These are phyloP conservation scores for Micropterix aruncella DNA, from an alignment of 2,888 invertebrate species.

Conservation along the genomic window DNA sequence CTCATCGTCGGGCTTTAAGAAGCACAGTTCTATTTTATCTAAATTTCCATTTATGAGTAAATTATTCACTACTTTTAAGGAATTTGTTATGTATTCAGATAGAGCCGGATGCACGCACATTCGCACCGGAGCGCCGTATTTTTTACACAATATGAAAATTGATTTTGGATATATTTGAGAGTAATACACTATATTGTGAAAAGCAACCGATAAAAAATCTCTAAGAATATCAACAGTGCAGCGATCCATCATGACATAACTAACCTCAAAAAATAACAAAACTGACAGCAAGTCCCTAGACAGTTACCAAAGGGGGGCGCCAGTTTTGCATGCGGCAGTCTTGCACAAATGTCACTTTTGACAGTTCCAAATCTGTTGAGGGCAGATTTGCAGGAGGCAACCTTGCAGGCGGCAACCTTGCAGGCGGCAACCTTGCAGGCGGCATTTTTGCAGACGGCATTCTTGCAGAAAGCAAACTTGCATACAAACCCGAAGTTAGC, in stretches of 20 bases:
- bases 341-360: no score
- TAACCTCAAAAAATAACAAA: no score
- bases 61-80: slow-evolving; percentile 33
- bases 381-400: no score
- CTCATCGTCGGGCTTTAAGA: slow-evolving; percentile 26
- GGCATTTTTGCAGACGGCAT: no score
- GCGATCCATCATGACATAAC: slow-evolving; percentile 22
- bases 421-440: no score
- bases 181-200: slow-evolving; percentile 46
- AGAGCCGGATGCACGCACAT: slow-evolving; percentile 50
- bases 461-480: no score
- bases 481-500: no score
- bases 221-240: slow-evolving; percentile 41
- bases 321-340: no score
- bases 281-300: no score
- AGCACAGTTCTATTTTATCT: slow-evolving; percentile 32
- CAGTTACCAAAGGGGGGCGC: no score
- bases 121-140: slow-evolving; percentile 46
- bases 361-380: no score
- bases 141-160: slow-evolving; percentile 45
- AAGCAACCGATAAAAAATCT: slow-evolving; percentile 51
- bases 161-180: slow-evolving; percentile 47
- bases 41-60: slow-evolving; percentile 35
- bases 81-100: slow-evolving; percentile 43
- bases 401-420: no score